These are phyloP conservation scores for Verasper variegatus DNA, from an alignment of 2,113 vertebrate species.

Conservation along the genomic window DNA sequence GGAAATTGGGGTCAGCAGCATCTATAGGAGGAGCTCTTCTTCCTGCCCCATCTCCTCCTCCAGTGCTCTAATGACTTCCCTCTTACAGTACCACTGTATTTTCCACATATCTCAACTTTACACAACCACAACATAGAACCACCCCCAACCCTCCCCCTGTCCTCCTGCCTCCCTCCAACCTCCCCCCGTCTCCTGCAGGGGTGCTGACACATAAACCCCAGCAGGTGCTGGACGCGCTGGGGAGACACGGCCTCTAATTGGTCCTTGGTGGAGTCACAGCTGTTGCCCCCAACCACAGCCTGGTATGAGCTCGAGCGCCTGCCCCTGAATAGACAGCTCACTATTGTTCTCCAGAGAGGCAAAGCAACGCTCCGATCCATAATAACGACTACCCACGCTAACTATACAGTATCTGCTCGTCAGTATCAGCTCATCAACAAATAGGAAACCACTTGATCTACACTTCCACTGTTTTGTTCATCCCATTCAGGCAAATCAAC, in stretches of 20 bases:
- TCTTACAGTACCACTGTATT: slow-evolving; percentile 47
- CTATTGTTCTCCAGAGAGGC: slow-evolving; percentile 72
- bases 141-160: slow-evolving; percentile 21
- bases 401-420: slow-evolving; percentile 41
- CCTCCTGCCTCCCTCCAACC: slow-evolving; percentile 9
- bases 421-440: slow-evolving; percentile 21
- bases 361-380: slow-evolving; percentile 53
- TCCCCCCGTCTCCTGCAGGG: slow-evolving; percentile 61
- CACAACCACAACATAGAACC: slow-evolving; percentile 21
- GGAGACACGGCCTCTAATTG: slow-evolving; percentile 78
- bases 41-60: slow-evolving; percentile 43
- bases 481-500: slow-evolving; percentile 22
- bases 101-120: slow-evolving; percentile 35
- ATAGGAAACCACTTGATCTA: slow-evolving; percentile 7
- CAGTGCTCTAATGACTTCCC: slow-evolving; percentile 14
- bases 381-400: slow-evolving; percentile 42
- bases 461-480: slow-evolving; percentile 26
- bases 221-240: slow-evolving; percentile 78
- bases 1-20: slow-evolving; percentile 77
- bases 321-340: slow-evolving; percentile 62
- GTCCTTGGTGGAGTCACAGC: slow-evolving; percentile 77
- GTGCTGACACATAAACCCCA: slow-evolving; percentile 76
- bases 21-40: slow-evolving; percentile 57
- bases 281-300: slow-evolving; percentile 77
- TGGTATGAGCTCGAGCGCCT: slow-evolving; percentile 61